Base-by-base conservation (phyloP, 2,113 vertebrate genomes). In the Gymnocephalus cernua region DNA sequence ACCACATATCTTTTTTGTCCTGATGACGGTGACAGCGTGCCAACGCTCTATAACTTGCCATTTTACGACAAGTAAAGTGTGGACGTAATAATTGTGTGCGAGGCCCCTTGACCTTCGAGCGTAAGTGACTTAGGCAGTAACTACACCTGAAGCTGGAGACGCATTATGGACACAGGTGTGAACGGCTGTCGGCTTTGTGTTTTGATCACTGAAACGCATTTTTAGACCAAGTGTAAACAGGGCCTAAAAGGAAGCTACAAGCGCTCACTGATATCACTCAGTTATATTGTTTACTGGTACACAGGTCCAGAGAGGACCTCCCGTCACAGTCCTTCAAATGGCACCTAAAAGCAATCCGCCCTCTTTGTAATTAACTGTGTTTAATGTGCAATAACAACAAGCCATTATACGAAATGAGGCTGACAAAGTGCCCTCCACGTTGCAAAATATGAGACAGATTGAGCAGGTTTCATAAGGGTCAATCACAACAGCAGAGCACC, bases 381-480 rank as follows among this genome's bases (percentile, higher is more conserved):
- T 83, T 74, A 75, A 84, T 80, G 75, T 56, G 70, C 72, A 79
- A 63, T 74, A 76, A 69, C 57, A 81, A 79, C 81, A 79, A 79
- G 68, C 72, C 77, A 77, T 86, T 74, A 81, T 48, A 27, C 0
- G 0, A 75, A 79, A 85, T 69, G 66, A 88, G 67, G 76, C 56
- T 8, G 6, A 78, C 57, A 61, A 67, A 78, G 67, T 35, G 57
- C 16, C 41, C 51, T 77, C 62, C 53, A 51, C 14, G 13, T 71
- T 77, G 50, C 5, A 77, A 91, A 90, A 90, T 80, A 83, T 53
- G 78, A 86, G 78, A 66, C 79, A 79, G 74, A 86, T 78, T 89
- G 82, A 84, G 79, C 25, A 13, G 87, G 66, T 86, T 86, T 79
- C 57, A 86, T 13, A 5, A 81, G 86, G 90, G 92, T 91, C 88